A percentile compares a stretch with the other conserved stretches of the same genome.
Evolutionary conservation across 2,113 vertebrate genomes (phyloP).

Genomic region (Ascaphus truei): DNA sequence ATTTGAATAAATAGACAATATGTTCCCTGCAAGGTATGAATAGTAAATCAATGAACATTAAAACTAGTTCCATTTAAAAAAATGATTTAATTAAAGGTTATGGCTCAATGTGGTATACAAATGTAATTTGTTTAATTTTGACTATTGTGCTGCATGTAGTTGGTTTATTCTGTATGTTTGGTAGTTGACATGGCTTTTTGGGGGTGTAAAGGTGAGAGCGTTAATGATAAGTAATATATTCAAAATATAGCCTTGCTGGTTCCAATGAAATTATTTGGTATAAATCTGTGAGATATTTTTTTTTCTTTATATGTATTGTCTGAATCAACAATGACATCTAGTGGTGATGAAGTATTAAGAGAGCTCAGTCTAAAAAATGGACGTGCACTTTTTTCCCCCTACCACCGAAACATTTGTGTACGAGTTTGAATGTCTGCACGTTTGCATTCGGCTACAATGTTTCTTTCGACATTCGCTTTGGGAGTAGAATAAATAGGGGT

Average conservation of each 20-base stretch:
- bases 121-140: background rate
- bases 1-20: no score
- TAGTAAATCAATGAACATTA: background rate
- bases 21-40: no score
- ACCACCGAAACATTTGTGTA: no score
- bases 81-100: background rate
- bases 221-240: conserved; percentile 25
- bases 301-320: no score
- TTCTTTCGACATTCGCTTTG: no score
- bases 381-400: no score
- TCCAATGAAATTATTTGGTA: conserved; percentile 23
- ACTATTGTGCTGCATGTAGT: background rate
- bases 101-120: background rate
- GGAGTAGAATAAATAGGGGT: no score
- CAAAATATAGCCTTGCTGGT: conserved; percentile 28
- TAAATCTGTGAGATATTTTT: conserved; percentile 15
- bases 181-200: background rate
- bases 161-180: background rate
- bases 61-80: background rate
- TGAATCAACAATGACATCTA: conserved; percentile 26
- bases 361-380: no score
- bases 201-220: conserved; percentile 13
- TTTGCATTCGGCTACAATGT: no score
- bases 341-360: background rate
- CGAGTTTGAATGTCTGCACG: no score